A percentile compares a stretch with the other conserved stretches of the same genome.
These are phyloP conservation scores for Actinemys pallida DNA, from an alignment of 2,113 vertebrate genomes.

Conservation along the genomic window DNA sequence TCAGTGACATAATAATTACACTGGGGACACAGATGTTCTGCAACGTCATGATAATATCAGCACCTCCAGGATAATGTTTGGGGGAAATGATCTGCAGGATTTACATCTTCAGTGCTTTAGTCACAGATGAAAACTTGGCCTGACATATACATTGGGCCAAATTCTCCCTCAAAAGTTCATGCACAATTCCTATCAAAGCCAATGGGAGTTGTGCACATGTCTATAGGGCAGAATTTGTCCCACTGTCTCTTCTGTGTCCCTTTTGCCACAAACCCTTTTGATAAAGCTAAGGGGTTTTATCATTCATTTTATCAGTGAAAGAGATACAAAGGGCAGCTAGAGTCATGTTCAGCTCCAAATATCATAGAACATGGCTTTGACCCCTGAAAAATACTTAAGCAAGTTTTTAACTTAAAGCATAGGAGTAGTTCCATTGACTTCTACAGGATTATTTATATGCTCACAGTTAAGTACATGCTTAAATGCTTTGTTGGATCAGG, in stretches of 20 bases:
- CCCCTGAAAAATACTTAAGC: not conserved
- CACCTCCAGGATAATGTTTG: slow-evolving; percentile 12
- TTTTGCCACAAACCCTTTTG: not conserved
- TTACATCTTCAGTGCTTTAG: slow-evolving; percentile 20
- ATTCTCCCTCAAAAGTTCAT: not conserved
- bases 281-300: not conserved
- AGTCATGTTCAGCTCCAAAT: not conserved
- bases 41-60: slow-evolving; percentile 34
- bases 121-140: slow-evolving; percentile 33
- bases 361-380: not conserved
- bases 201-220: not conserved
- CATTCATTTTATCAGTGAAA: not conserved
- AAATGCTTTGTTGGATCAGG: slow-evolving; percentile 27
- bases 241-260: not conserved
- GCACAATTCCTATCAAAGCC: not conserved
- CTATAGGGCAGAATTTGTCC: not conserved
- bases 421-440: not conserved
- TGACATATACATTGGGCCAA: slow-evolving; percentile 15
- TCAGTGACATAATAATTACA: slow-evolving; percentile 48
- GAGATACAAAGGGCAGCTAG: not conserved
- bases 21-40: slow-evolving; percentile 40
- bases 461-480: not conserved
- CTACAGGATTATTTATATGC: not conserved
- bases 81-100: slow-evolving; percentile 56
- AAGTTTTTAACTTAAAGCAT: slow-evolving; percentile 30